Evolutionary conservation across 2,888 invertebrate species (phyloP).

Genomic region (Lapara coniferarum): DNA sequence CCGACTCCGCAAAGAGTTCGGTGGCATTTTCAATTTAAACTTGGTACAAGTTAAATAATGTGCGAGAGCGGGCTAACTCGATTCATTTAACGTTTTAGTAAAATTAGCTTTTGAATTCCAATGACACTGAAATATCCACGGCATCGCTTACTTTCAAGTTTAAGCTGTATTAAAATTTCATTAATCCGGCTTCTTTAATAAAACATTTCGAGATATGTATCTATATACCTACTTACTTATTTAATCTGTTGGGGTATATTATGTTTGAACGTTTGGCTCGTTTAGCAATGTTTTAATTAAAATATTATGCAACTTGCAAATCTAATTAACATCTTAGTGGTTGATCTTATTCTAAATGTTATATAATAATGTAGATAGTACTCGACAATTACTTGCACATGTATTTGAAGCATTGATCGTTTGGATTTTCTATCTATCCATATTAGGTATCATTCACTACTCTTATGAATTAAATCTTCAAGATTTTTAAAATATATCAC

Average conservation of each 20-base stretch:
- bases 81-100: constrained; percentile 82
- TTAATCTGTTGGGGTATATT: not conserved
- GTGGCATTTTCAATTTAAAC: constrained; percentile 83
- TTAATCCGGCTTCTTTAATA: constrained; percentile 55
- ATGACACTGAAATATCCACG: constrained; percentile 73
- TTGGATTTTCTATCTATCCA: too few relatives aligned
- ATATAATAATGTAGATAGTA: constrained; percentile 13
- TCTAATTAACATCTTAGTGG: too few relatives aligned
- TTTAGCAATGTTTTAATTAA: constrained; percentile 3
- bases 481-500: too few relatives aligned
- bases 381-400: too few relatives aligned
- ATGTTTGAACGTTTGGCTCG: not conserved
- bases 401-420: too few relatives aligned
- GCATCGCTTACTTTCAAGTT: constrained; percentile 40
- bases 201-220: constrained; percentile 2
- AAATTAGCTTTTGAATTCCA: constrained; percentile 82
- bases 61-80: constrained; percentile 79
- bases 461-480: too few relatives aligned
- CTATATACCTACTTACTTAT: not conserved
- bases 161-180: constrained; percentile 53
- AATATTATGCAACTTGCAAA: not conserved
- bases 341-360: not conserved
- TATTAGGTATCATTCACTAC: too few relatives aligned
- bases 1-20: constrained; percentile 79
- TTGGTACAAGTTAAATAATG: constrained; percentile 83